Percentiles rank a stretch among this genome's conserved stretches.
phyloP scores from a whole-genome alignment of 2,113 vertebrate species.

The Hemiprocne comata region DNA sequence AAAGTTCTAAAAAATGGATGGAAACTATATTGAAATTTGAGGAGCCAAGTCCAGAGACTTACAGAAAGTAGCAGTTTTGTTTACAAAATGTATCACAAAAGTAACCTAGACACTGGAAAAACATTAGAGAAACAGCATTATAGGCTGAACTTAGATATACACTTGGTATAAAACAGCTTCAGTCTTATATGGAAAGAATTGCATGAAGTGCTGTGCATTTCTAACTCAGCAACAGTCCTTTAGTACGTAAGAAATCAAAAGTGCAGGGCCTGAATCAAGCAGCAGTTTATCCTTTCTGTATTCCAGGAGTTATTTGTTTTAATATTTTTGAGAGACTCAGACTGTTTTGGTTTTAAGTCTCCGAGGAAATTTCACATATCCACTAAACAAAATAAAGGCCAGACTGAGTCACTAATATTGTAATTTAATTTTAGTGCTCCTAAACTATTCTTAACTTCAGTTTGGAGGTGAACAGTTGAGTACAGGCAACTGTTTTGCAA shows the following conservation, averaged over 20 bases:
- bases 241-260: not conserved
- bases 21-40: not conserved
- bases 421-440: slow-evolving; percentile 4
- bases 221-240: not conserved
- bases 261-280: not conserved
- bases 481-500: not conserved
- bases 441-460: not conserved
- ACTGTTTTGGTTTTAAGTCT: not conserved
- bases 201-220: not conserved
- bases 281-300: not conserved
- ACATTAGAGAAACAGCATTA: not conserved
- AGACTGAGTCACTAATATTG: not conserved
- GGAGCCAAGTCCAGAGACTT: not conserved
- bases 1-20: not conserved
- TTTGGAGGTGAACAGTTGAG: not conserved
- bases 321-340: not conserved
- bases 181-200: not conserved
- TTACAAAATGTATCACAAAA: not conserved
- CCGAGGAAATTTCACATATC: not conserved
- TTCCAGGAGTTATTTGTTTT: not conserved
- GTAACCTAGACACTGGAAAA: not conserved
- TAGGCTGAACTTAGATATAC: not conserved
- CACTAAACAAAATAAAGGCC: slow-evolving; percentile 5
- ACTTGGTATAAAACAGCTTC: not conserved
- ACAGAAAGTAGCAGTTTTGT: not conserved